Evolutionary conservation across 2,797 vertebrate species (phyloP).

Genomic region (Bradypodion pumilum): DNA sequence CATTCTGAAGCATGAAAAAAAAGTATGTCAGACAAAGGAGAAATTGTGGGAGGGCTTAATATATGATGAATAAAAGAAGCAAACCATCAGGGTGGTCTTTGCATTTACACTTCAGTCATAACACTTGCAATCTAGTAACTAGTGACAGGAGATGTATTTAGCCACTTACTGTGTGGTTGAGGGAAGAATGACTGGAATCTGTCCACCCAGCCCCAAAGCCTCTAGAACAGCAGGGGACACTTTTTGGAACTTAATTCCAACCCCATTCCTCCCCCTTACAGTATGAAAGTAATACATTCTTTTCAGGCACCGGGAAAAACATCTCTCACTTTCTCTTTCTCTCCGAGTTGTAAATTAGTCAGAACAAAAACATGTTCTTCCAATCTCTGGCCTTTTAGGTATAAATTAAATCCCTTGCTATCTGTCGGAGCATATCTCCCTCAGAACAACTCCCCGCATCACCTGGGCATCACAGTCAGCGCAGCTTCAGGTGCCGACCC

Average conservation of each 20-base stretch:
- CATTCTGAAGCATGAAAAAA: constrained; percentile 82
- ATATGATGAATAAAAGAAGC: constrained; percentile 57
- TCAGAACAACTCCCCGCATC: no score
- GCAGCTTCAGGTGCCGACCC: no score
- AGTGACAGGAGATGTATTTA: constrained; percentile 71
- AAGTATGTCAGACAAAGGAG: neutral
- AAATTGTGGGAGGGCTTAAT: constrained; percentile 23
- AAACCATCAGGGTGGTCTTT: constrained; percentile 69
- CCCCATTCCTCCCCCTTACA: constrained; percentile 55
- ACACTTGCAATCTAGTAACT: constrained; percentile 63
- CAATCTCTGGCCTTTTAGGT: constrained; percentile 38
- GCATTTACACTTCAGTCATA: constrained; percentile 63
- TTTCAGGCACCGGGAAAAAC: constrained; percentile 64
- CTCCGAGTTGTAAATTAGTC: constrained; percentile 51
- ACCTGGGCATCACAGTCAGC: no score
- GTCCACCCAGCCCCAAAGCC: constrained; percentile 75
- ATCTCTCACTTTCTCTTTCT: constrained; percentile 48
- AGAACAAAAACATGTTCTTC: constrained; percentile 57
- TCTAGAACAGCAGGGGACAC: constrained; percentile 69
- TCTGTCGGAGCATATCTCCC: no score
- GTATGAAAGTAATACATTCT: constrained; percentile 66
- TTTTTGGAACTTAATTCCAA: constrained; percentile 69
- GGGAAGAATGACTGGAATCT: constrained; percentile 81
- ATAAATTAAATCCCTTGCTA: constrained; percentile 29
- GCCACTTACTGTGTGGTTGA: constrained; percentile 78